A percentile compares a stretch with the other conserved stretches of the same genome.
These are phyloP conservation scores for Desmodus rotundus DNA, from an alignment of 2,113 vertebrate species.

Conservation along the genomic window DNA sequence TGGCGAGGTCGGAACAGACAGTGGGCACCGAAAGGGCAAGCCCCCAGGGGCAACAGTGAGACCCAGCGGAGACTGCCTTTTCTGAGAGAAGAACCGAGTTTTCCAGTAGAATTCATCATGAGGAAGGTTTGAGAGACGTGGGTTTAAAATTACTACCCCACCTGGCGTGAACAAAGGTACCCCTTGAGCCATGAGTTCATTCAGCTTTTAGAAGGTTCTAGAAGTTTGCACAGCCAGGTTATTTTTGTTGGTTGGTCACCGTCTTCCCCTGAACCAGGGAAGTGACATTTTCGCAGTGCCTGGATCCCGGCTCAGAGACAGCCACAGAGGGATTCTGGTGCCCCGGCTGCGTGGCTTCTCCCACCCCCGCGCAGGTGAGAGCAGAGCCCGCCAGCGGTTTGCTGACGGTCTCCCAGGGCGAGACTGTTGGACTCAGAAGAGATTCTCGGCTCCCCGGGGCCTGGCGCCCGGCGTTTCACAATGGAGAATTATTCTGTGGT, in stretches of 20 bases:
- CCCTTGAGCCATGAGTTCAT: background rate
- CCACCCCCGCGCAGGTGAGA: background rate
- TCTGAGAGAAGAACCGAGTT: background rate
- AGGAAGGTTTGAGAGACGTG: background rate
- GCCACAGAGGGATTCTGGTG: background rate
- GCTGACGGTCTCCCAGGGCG: slow-evolving; percentile 40
- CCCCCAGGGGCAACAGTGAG: background rate
- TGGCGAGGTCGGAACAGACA: background rate
- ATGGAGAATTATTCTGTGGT: slow-evolving; percentile 66
- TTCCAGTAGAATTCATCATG: background rate
- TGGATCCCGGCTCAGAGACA: background rate
- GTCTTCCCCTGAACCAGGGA: background rate
- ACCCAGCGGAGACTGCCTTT: background rate
- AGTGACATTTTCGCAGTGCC: background rate
- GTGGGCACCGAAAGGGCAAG: fast-evolving
- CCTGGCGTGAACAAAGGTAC: background rate
- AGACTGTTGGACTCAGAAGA: slow-evolving; percentile 50
- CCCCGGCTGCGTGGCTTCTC: background rate
- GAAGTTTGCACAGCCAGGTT: background rate
- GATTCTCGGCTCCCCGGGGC: slow-evolving; percentile 43
- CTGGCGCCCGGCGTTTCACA: slow-evolving; percentile 33
- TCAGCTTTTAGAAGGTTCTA: slow-evolving; percentile 50
- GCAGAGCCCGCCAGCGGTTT: background rate
- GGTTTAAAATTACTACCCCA: background rate
- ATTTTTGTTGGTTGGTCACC: background rate